Conservation (phyloP, 2,888 invertebrate species). For the Sceliomorpha sp. region DNA sequence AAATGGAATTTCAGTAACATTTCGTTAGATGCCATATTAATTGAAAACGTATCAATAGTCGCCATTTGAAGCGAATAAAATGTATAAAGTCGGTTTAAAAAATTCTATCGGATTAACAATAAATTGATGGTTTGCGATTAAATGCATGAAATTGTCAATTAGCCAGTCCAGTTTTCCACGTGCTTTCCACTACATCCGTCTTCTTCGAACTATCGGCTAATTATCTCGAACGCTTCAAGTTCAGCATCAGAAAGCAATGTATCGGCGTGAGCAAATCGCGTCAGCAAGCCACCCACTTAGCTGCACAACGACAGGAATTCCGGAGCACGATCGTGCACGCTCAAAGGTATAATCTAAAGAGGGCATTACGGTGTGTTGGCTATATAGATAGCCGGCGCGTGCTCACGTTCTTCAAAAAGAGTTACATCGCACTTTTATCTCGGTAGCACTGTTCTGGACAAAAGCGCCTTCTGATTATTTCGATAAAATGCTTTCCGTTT, state of each 20-base stretch:
- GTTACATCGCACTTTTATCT: slow-evolving; percentile 63
- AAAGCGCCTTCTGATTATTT: slow-evolving; percentile 40
- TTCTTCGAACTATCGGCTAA: slow-evolving; percentile 42
- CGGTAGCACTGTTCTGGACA: slow-evolving; percentile 45
- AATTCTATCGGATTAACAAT: no score
- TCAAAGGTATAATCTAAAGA: slow-evolving; percentile 57
- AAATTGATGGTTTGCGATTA: slow-evolving; percentile 30
- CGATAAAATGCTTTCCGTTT: not conserved
- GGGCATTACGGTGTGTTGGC: slow-evolving; percentile 50
- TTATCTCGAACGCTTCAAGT: slow-evolving; percentile 45
- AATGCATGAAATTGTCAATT: slow-evolving; percentile 33
- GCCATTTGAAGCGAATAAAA: no score
- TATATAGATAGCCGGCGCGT: slow-evolving; percentile 55
- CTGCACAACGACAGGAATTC: slow-evolving; percentile 49
- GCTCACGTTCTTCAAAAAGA: slow-evolving; percentile 59
- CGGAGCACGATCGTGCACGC: slow-evolving; percentile 50
- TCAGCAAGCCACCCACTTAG: slow-evolving; percentile 52
- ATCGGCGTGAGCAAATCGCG: slow-evolving; percentile 37
- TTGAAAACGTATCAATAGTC: no score
- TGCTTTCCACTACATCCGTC: slow-evolving; percentile 32
- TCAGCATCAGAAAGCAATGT: slow-evolving; percentile 31
- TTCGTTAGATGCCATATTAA: no score
- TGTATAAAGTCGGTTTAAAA: no score
- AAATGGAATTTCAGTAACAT: no score
- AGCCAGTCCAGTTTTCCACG: slow-evolving; percentile 22